A percentile compares a stretch with the other conserved stretches of the same genome.
phyloP scores from a whole-genome alignment of 2,888 invertebrate species.

The Eupelmus urozonus region DNA sequence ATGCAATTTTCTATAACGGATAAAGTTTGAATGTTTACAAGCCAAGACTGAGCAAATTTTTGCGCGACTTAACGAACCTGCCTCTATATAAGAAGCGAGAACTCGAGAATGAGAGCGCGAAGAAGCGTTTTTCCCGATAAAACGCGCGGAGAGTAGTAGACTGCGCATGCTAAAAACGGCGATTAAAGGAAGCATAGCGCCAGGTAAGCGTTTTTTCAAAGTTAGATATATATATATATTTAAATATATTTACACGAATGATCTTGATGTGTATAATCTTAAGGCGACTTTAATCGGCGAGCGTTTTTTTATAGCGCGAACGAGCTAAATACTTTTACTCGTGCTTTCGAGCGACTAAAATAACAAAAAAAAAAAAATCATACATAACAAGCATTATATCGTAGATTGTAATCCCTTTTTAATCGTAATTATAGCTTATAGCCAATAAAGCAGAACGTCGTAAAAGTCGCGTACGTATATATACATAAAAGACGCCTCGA shows the following conservation, averaged over 20 bases:
- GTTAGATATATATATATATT: too few species aligned
- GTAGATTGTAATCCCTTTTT: conserved; percentile 28
- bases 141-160: conserved; percentile 69
- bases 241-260: conserved; percentile 52
- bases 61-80: too few species aligned
- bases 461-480: background rate
- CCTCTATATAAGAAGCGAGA: too few species aligned
- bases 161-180: conserved; percentile 58
- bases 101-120: conserved; percentile 23
- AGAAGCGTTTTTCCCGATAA: conserved; percentile 64
- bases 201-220: conserved; percentile 50
- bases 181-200: conserved; percentile 49
- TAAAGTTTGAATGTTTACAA: background rate
- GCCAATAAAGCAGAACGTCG: conserved; percentile 15
- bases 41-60: background rate
- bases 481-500: too few species aligned
- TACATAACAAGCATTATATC: conserved; percentile 6
- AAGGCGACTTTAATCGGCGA: conserved; percentile 40
- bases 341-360: conserved; percentile 16
- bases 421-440: conserved; percentile 42
- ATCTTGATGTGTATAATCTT: conserved; percentile 50
- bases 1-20: too few species aligned
- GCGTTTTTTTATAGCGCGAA: conserved; percentile 26
- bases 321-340: conserved; percentile 20
- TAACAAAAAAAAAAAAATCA: conserved; percentile 13